These are phyloP conservation scores for Styela plicata DNA, from an alignment of 23 tunicate genomes.

Conservation along the genomic window DNA sequence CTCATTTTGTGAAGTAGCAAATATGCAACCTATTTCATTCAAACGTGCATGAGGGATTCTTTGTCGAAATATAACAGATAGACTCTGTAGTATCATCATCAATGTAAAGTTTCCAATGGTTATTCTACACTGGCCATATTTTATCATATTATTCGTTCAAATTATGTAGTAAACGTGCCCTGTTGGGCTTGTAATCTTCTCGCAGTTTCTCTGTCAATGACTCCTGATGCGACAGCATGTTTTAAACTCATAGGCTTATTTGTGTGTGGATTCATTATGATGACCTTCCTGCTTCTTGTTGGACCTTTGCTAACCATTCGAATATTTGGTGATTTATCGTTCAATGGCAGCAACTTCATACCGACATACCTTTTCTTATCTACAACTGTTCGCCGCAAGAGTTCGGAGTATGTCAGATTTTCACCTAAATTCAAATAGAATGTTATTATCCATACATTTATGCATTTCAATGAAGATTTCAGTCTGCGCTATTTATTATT, in stretches of 20 bases:
- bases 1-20: no score
- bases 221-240: conserved; percentile 33
- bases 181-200: conserved; percentile 21
- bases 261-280: conserved; percentile 29
- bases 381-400: conserved; percentile 57
- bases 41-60: no score
- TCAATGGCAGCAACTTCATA: conserved; percentile 56
- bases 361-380: conserved; percentile 52
- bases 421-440: conserved; percentile 55
- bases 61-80: no score
- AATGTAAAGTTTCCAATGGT: no score
- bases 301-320: conserved; percentile 21
- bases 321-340: conserved; percentile 41
- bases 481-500: no score
- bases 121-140: no score
- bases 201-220: conserved; percentile 47
- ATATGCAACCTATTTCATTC: no score
- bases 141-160: no score
- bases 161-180: conserved; percentile 16
- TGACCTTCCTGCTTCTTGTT: conserved; percentile 13
- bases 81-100: no score
- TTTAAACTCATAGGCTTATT: conserved; percentile 36
- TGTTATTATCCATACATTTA: no score
- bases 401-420: conserved; percentile 74
- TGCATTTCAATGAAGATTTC: no score